phyloP scores from a whole-genome alignment of 2,888 invertebrate species.

The Apotomis turbidana region DNA sequence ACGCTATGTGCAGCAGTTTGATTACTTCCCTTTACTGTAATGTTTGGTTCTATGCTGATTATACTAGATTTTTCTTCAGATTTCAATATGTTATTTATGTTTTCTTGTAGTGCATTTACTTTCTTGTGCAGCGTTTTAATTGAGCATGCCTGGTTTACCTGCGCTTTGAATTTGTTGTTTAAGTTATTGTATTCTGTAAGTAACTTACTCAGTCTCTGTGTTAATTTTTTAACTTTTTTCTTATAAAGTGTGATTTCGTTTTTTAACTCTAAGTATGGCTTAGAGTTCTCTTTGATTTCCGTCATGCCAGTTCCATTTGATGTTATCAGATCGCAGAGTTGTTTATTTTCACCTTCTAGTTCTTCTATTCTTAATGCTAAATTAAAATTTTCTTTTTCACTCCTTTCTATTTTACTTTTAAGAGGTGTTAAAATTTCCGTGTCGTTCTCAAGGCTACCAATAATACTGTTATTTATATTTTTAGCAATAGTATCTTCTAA shows the following conservation, averaged over 20 bases:
- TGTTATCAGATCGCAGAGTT: neutral
- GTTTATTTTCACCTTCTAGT: conserved; percentile 2
- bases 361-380: conserved; percentile 6
- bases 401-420: conserved; percentile 2
- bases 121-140: neutral
- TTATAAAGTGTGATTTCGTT: neutral
- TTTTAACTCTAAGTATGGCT: neutral
- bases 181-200: neutral
- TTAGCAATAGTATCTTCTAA: neutral
- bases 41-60: neutral
- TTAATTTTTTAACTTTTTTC: neutral
- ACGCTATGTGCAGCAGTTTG: neutral
- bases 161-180: neutral
- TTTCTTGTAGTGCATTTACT: conserved; percentile 1
- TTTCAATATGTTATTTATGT: neutral
- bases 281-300: neutral
- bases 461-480: neutral
- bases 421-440: conserved; percentile 8
- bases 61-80: neutral
- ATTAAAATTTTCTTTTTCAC: conserved; percentile 5
- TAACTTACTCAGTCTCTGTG: neutral
- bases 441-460: neutral
- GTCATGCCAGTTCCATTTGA: neutral
- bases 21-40: neutral
- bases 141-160: neutral